Evolutionary conservation across 2,797 vertebrate species (phyloP), one percentile per base, ranked within the genome.

Genomic region (Melanotaenia pygmaea): DNA sequence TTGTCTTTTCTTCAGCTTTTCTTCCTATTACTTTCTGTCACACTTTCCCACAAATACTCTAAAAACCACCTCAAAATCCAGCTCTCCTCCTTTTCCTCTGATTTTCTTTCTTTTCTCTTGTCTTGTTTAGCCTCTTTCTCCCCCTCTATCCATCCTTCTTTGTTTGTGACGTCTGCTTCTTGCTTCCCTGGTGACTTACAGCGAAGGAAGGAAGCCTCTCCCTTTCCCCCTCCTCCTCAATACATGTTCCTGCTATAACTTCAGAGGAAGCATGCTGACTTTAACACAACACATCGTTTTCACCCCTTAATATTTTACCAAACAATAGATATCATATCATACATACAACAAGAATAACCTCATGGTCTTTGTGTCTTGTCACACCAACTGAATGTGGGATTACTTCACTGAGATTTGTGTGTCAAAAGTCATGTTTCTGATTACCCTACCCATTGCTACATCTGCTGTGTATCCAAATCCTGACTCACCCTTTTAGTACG

Each of bases 121-220:
- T 80, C 57, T 68, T 47, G 74, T 38, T 74, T 56, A 69, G 9
- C 28, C 67, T 72, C 59, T 68, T 51, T 77, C 63, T 68, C 35
- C 66, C 61, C 64, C 67, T 66, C 43, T 64, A 66, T 81, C 80
- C 57, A 51, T 80, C 70, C 89, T 86, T 83, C 81, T 83, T 76
- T 80, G 63, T 77, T 72, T 20, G 30, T 86, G 67, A 81, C 57
- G 80, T 81, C 60, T 66, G 72, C 30, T 68, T 82, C 85, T 86
- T 88, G 84, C 82, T 80, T 89, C 84, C 68, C 74, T 24, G 53
- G 80, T 82, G 81, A 79, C 78, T 88, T 81, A 47, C 77, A 75
- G 84, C 9, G 72, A 83, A 89, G 91, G 90, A 92, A 93, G 92
- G 91, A 93, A 93, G 87, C 92, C 90, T 91, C 91, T 88, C 92